Percentiles rank a stretch among this genome's conserved stretches.
Evolutionary conservation across 2,113 vertebrate genomes (phyloP).

Genomic region (Dolichotis patagonum): DNA sequence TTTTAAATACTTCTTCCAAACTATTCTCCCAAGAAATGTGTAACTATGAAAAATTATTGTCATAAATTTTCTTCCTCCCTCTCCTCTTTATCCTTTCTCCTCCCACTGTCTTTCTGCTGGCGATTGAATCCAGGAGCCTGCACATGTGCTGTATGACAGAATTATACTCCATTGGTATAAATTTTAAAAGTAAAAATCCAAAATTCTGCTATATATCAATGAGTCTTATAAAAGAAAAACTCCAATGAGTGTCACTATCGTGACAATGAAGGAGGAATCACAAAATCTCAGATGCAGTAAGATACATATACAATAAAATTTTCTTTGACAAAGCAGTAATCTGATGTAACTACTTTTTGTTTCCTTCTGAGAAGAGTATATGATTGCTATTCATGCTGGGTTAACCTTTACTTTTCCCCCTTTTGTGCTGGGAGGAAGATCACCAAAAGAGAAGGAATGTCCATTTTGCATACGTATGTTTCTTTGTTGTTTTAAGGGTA

Average conservation of each 20-base stretch:
- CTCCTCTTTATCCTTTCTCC: too few relatives aligned
- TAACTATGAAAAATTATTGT: conserved; percentile 1
- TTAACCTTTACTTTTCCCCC: neutral
- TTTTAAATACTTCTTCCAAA: conserved; percentile 30
- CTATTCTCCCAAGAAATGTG: neutral
- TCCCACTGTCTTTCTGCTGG: neutral
- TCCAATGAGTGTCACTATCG: neutral
- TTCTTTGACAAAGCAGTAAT: conserved; percentile 16
- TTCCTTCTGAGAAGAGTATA: conserved; percentile 2
- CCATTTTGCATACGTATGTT: neutral
- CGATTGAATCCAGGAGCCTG: neutral
- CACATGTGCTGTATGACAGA: neutral
- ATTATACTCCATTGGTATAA: neutral
- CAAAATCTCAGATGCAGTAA: neutral
- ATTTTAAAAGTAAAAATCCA: neutral
- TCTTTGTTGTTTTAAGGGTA: neutral
- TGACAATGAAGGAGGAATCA: conserved; percentile 20
- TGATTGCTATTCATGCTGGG: neutral
- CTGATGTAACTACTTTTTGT: neutral
- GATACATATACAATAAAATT: neutral
- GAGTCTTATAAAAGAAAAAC: conserved; percentile 14
- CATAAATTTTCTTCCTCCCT: neutral
- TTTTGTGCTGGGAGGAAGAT: neutral
- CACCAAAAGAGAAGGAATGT: neutral
- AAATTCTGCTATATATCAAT: neutral